A percentile compares a stretch with the other conserved stretches of the same genome.
Conservation (phyloP, 2,888 invertebrate species). For the Schrankia costaestrigalis region DNA sequence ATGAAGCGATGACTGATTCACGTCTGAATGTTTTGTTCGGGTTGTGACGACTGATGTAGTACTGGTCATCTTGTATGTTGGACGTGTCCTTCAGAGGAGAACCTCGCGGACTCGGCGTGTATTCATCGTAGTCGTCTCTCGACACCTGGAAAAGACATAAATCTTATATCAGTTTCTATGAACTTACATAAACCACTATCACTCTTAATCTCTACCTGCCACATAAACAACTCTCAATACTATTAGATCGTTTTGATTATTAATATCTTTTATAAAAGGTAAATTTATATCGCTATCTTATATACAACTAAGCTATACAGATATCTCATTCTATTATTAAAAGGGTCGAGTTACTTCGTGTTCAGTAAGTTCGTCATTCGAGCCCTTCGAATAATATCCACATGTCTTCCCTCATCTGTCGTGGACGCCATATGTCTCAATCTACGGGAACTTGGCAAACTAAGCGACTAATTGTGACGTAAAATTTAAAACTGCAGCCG, state of each 20-base stretch:
- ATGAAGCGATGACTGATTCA: conserved; percentile 75
- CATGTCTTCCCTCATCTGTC: conserved; percentile 69
- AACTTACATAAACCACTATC: conserved; percentile 26
- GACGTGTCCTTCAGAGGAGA: conserved; percentile 73
- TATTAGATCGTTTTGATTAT: conserved; percentile 48
- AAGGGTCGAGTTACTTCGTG: conserved; percentile 30
- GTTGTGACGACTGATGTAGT: conserved; percentile 74
- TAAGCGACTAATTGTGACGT: conserved; percentile 9
- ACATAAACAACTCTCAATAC: conserved; percentile 33
- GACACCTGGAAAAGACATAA: conserved; percentile 66
- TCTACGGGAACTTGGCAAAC: conserved; percentile 34
- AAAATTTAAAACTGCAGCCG: conserved; percentile 39
- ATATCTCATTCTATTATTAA: conserved; percentile 49
- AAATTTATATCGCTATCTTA: too few relatives aligned
- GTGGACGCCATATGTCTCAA: conserved; percentile 46
- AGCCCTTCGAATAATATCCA: conserved; percentile 64
- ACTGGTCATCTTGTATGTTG: conserved; percentile 68
- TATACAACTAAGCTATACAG: conserved; percentile 35
- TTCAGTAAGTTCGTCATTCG: conserved; percentile 46
- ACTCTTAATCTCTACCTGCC: conserved; percentile 26
- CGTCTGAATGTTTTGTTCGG: conserved; percentile 75
- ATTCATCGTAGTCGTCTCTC: conserved; percentile 73
- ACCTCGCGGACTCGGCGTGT: conserved; percentile 66
- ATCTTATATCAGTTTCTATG: conserved; percentile 20
- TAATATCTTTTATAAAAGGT: conserved; percentile 51